Percentiles rank a stretch among this genome's conserved stretches.
Conservation (phyloP, 2,797 vertebrate species). For the Choloepus didactylus region DNA sequence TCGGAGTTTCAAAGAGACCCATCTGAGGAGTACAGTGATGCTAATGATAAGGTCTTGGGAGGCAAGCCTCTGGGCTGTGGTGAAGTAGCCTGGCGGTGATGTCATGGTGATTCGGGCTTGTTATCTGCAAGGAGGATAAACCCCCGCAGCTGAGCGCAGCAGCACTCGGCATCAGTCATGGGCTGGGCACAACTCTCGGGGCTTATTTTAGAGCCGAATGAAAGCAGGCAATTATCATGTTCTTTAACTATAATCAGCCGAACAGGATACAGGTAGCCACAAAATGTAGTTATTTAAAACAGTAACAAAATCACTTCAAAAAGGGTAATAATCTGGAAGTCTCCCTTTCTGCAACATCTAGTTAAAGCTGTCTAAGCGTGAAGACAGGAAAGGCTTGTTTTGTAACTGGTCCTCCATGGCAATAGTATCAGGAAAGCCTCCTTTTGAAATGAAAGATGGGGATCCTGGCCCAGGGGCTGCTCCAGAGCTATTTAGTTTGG, state of each 20-base stretch:
- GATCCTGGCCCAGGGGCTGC: not conserved
- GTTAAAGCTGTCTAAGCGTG: conserved; percentile 63
- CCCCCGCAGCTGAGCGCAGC: conserved; percentile 39
- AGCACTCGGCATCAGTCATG: not conserved
- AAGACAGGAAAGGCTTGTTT: conserved; percentile 40
- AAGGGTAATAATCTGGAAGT: conserved; percentile 74
- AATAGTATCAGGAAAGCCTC: not conserved
- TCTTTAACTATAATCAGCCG: conserved; percentile 73
- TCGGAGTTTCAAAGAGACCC: conserved; percentile 36
- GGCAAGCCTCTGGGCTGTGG: not conserved
- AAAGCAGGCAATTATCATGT: conserved; percentile 78
- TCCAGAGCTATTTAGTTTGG: not conserved
- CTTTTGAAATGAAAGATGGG: conserved; percentile 39
- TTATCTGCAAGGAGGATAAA: conserved; percentile 64
- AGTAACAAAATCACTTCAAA: conserved; percentile 74
- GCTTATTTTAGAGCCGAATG: conserved; percentile 80
- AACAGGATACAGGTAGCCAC: conserved; percentile 79
- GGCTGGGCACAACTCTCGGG: conserved; percentile 34
- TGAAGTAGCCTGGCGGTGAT: conserved; percentile 43
- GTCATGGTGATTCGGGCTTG: conserved; percentile 53
- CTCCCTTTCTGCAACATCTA: conserved; percentile 75
- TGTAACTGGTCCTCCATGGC: conserved; percentile 35
- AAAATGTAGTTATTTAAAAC: conserved; percentile 80
- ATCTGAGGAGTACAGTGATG: conserved; percentile 51
- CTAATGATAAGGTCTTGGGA: conserved; percentile 57